phyloP scores from a whole-genome alignment of 1,140 invertebrate genomes.

The Hyles vespertilio region DNA sequence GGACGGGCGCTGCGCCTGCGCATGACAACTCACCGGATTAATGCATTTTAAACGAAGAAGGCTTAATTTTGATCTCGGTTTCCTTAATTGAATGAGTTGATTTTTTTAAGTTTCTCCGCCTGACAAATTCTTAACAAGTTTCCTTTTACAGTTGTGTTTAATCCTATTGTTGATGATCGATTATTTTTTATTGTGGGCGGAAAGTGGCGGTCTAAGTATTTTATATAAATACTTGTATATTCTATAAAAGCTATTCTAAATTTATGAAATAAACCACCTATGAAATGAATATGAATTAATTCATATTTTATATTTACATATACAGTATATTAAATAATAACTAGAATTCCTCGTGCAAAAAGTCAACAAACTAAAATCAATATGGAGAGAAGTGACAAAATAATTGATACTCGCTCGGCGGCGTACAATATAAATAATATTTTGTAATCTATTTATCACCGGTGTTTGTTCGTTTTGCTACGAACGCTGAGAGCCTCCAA shows the following conservation, averaged over 20 bases:
- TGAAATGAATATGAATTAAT: no score
- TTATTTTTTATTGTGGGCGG: no score
- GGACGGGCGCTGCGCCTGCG: constrained; percentile 44
- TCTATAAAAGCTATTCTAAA: no score
- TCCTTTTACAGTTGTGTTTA: no score
- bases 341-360: no score
- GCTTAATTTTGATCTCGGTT: constrained; percentile 68
- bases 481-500: constrained; percentile 26
- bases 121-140: no score
- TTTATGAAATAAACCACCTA: no score
- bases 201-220: no score
- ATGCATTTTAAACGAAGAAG: constrained; percentile 73
- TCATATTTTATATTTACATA: no score
- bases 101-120: constrained; percentile 38
- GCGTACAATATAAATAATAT: constrained; percentile 19
- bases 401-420: constrained; percentile 17
- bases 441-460: constrained; percentile 23
- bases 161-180: no score
- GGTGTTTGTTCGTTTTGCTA: constrained; percentile 4
- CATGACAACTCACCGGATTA: constrained; percentile 73
- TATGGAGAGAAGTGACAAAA: constrained; percentile 12
- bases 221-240: no score
- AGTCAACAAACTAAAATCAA: neutral
- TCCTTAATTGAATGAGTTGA: constrained; percentile 62
- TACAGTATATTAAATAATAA: no score